These are phyloP conservation scores for Bursaphelenchus okinawaensis DNA, from an alignment of 2,888 invertebrate species.

Conservation along the genomic window DNA sequence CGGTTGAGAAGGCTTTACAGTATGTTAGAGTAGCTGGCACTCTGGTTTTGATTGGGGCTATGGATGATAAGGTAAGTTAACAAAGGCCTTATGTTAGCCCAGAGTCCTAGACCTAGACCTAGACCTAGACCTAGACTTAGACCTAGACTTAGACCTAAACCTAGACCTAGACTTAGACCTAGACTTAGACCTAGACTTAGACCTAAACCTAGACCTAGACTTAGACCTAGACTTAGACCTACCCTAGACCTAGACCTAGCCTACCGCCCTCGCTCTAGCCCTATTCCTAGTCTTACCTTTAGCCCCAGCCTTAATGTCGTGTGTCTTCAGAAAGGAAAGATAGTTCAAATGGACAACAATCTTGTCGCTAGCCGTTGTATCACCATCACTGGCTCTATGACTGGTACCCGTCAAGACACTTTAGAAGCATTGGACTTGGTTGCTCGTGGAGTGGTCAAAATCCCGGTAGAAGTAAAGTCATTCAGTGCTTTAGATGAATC, in stretches of 20 bases:
- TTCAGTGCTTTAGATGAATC: slow-evolving; percentile 9
- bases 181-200: too few species aligned
- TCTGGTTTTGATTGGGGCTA: slow-evolving; percentile 27
- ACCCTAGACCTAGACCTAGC: too few species aligned
- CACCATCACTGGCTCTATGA: slow-evolving; percentile 18
- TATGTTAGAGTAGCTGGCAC: slow-evolving; percentile 29
- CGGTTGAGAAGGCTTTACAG: slow-evolving; percentile 24
- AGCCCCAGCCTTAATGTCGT: too few species aligned
- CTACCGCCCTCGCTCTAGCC: too few species aligned
- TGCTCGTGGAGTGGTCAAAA: slow-evolving; percentile 19
- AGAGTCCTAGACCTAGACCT: too few species aligned
- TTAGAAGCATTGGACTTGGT: slow-evolving; percentile 26
- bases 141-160: too few species aligned
- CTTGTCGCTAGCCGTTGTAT: neutral
- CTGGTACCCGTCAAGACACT: slow-evolving; percentile 22
- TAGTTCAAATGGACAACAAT: neutral
- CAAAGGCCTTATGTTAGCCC: too few species aligned
- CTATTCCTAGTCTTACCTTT: too few species aligned
- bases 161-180: too few species aligned
- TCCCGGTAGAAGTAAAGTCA: slow-evolving; percentile 18
- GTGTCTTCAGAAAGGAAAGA: neutral
- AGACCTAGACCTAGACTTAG: too few species aligned
- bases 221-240: too few species aligned
- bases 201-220: too few species aligned
- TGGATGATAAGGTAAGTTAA: slow-evolving; percentile 23